Base-by-base conservation (phyloP, 2,888 invertebrate genomes). In the Drosophila paucipuncta region DNA sequence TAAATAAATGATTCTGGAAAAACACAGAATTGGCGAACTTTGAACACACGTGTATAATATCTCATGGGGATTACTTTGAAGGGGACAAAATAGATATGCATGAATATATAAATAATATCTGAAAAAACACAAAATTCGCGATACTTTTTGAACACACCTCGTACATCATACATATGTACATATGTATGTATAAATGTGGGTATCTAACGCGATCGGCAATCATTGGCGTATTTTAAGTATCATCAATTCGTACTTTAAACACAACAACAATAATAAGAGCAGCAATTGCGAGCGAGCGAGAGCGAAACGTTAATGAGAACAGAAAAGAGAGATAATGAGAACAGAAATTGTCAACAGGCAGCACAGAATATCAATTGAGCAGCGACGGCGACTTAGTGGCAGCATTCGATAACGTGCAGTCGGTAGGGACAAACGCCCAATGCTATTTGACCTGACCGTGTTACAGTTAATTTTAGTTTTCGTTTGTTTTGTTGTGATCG, bases 361-460 rank as follows among this genome's bases (percentile, higher is more conserved):
- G 22, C 22, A 25, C 16, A 47, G 16, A 25, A 47, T 22, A 47
- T 7, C 22, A 47, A 25, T 47, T 25, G 25, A 25, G 16, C 25
- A 70, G 65, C 43, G 28, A 37, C 53, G 50, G 55, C 76, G 35
- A 25, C 13, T 47, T 47, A 47, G 60, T 13, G 47, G 28, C 50
- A 68, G 41, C 72, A 75, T 69, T 76, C 82, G 67, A 82, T 77
- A 73, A 76, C 72, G 82, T 84, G 89, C 84, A 89, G 76, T 76
- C 82, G 76, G 47, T 75, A 71, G 71, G 63, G 65, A 55, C 72
- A 71, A 76, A 47, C 67, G 58, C 28, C 52, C 78, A 68, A 67
- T 64, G 65, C 61, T 60, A 71, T 68, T 58, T 65, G 68, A 60
- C 13, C 22, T 47, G 13, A 22, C 68, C 75, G 76, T 68, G 25